Evolutionary conservation across 2,888 invertebrate genomes (phyloP).

Genomic region (Mantis religiosa): DNA sequence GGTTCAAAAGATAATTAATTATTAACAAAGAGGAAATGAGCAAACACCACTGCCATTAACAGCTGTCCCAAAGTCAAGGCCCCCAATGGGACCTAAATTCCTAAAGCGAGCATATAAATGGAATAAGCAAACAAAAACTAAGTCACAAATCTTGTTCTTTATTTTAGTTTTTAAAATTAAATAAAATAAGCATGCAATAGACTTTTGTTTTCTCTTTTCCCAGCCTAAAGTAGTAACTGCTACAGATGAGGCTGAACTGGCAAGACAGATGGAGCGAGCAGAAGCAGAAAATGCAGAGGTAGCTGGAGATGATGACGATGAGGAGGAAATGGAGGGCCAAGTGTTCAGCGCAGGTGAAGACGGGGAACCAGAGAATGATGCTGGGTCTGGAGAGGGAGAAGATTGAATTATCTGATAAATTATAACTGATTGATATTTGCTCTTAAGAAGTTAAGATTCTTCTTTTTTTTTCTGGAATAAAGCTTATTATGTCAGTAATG

Average conservation of each 20-base stretch:
- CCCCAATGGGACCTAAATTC: no score
- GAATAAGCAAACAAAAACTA: no score
- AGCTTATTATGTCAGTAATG: neutral
- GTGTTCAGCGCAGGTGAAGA: constrained; percentile 46
- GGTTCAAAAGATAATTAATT: no score
- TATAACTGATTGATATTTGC: neutral
- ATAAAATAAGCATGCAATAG: neutral
- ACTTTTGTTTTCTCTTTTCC: constrained; percentile 31
- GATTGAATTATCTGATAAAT: neutral
- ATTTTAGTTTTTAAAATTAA: no score
- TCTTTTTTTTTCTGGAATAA: neutral
- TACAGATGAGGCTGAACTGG: constrained; percentile 93
- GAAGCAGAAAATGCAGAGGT: constrained; percentile 94
- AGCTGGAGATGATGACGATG: constrained; percentile 82
- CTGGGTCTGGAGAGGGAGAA: constrained; percentile 37
- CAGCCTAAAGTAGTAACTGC: constrained; percentile 98
- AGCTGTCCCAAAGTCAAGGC: no score
- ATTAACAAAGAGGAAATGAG: no score
- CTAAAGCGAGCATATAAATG: no score
- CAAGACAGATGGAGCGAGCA: constrained; percentile 87
- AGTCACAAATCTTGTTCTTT: no score
- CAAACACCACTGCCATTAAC: no score
- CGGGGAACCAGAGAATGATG: constrained; percentile 41
- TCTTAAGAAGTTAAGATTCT: neutral
- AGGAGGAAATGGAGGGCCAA: constrained; percentile 58